Conservation (phyloP, 2,797 vertebrate genomes). For the Lagorchestes hirsutus region DNA sequence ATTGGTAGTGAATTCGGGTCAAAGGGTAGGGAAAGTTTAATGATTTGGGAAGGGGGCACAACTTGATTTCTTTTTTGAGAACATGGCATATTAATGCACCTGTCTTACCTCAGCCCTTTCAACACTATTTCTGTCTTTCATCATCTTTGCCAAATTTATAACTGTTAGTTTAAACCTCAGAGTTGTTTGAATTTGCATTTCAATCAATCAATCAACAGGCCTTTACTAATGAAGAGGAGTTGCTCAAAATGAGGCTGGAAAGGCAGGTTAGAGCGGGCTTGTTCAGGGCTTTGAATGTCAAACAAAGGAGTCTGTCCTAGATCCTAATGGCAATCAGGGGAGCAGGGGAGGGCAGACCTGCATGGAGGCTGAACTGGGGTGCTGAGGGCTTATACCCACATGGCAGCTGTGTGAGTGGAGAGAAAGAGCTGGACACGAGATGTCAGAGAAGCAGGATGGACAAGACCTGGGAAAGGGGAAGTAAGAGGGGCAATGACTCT, state of each 20-base stretch:
- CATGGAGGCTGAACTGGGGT: not conserved
- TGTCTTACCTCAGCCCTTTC: not conserved
- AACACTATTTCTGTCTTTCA: not conserved
- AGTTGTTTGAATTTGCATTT: conserved; percentile 7
- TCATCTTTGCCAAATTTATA: not conserved
- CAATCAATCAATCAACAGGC: not conserved
- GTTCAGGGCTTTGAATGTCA: not conserved
- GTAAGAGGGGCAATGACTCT: not conserved
- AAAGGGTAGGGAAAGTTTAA: not conserved
- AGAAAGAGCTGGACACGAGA: not conserved
- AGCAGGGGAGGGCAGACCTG: not conserved
- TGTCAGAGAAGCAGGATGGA: not conserved
- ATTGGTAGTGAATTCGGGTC: not conserved
- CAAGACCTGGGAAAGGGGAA: not conserved
- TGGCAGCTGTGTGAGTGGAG: not conserved
- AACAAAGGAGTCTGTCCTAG: not conserved
- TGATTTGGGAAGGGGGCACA: not conserved
- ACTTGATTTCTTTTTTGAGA: not conserved
- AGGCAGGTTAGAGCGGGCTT: not conserved
- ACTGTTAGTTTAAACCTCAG: not conserved
- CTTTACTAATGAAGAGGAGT: not conserved
- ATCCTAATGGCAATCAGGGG: not conserved
- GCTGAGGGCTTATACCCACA: not conserved
- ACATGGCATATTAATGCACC: not conserved
- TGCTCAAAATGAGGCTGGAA: not conserved